Evolutionary conservation across 1,140 invertebrate genomes (phyloP), one percentile per base, ranked within the genome.

Genomic region (Stegodyphus mimosarum): DNA sequence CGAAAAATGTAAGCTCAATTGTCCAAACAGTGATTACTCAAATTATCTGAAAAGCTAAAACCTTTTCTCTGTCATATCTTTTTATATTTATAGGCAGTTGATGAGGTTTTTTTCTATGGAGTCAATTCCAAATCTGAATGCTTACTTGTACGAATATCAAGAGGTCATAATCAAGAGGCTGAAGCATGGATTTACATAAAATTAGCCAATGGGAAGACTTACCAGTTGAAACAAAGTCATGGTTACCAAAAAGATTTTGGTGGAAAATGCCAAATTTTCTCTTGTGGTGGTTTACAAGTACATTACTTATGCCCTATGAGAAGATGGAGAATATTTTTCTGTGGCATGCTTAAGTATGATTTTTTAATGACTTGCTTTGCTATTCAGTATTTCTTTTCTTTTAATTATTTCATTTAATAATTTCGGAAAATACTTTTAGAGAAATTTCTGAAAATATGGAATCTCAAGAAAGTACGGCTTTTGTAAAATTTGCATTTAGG

Each of bases 101-200:
- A 86, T 48, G 75, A 86, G 18, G 33, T 86, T n/a, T 79, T 86
- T 48, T 72, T 86, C 18, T 86, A 86, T 49, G 84, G 84, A 11
- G 76, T 86, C 2, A 86, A 86, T 50, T 86, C 84, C 17, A 72
- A 78, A 18, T 73, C 70, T 7, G 75, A 86, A 55, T 73, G 48
- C 13, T 13, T 86, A 6, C 18, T 74, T 1, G 51, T 63, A 9
- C 66, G 75, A 17, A 18, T 86, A 18, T 13, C 76, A 2, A 72
- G 84, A 10, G n/a, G 6, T 0, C 9, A 49, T 0, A 53, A 86
- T 13, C 5, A 66, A 6, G 49, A 49, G 52, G 75, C 84, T 6
- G 84, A 79, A 49, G 75, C 71, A 0, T 73, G 70, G 75, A 49
- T 86, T 9, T 67, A 73, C 9, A 4, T 86, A 10, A 63, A 66